Base-by-base conservation (phyloP, 30 jellyfish, hydroid and myxozoan genomes). In the Clytia hemisphaerica region DNA sequence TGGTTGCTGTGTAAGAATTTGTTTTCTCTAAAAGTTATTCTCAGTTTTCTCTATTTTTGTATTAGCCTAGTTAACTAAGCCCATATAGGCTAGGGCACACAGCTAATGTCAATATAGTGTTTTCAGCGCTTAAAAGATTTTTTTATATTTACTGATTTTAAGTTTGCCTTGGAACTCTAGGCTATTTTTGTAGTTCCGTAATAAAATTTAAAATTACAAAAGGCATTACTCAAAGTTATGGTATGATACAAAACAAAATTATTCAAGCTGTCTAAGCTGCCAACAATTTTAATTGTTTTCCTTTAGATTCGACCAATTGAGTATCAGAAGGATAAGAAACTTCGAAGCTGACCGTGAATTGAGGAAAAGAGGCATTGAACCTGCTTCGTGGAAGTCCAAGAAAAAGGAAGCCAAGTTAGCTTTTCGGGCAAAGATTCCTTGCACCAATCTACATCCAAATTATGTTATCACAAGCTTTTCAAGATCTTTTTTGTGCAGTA, bases 341-440 rank as follows among this genome's bases (percentile, higher is more conserved):
- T 89, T 95, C 95, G 98, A 89, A 59, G 98, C 98, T 30, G 95
- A 89, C 38, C 64, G 73, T 16, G 77, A 72, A 74, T 73, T 89
- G 65, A 44, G 94, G 62, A 83, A 80, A 29, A 67, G 98, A 30
- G 98, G 98, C 3, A 89, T 73, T 45, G 94, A 81, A 30, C 98
- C 98, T 5, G 78, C 93, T 9, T 67, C 94, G 12, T 89, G 98
- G 98, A 89, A 89, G 66, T 54, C 74, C 64, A 89, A 89, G 75
- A 75, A 75, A 74, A 89, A 89, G 36, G 98, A 89, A 50, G 98
- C 98, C 1, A 83, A 93, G 12, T 79, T 89, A 30, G 92, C 92
- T 80, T 89, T 89, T 62, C 95, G 77, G 24, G 94, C 83, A 10
- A 60, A 77, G 46, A 75, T 89, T 22, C 93, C 98, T 7, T 91